These are phyloP conservation scores for Drosophila hamatofila DNA, from an alignment of 2,888 invertebrate species.

Conservation along the genomic window DNA sequence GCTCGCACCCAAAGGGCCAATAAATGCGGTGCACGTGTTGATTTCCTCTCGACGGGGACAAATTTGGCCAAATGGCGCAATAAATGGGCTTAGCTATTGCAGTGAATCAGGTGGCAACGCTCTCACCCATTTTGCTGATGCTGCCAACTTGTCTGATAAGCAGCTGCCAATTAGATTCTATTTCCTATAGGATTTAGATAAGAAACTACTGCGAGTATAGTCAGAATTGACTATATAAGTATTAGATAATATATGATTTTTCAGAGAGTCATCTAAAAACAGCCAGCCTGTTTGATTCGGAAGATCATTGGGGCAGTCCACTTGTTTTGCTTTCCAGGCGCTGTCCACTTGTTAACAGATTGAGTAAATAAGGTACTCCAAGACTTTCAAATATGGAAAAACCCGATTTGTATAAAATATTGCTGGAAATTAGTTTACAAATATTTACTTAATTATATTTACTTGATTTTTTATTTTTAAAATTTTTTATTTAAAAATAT, in stretches of 20 bases:
- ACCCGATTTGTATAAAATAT: background rate
- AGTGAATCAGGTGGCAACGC: background rate
- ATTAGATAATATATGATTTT: background rate
- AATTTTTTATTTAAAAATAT: slow-evolving; percentile 58
- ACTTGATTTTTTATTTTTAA: slow-evolving; percentile 40
- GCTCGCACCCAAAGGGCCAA: slow-evolving; percentile 36
- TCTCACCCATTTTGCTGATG: too few relatives aligned
- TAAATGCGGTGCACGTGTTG: slow-evolving; percentile 47
- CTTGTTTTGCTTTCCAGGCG: background rate
- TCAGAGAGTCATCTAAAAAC: background rate
- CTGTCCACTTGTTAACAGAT: background rate
- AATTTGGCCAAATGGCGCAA: slow-evolving; percentile 31
- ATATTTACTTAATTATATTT: slow-evolving; percentile 30
- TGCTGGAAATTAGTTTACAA: background rate
- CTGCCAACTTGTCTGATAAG: slow-evolving; percentile 5
- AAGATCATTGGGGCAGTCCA: background rate
- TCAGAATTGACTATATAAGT: background rate
- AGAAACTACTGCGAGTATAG: background rate
- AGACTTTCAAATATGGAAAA: background rate
- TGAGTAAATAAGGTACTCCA: background rate
- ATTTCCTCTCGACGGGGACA: slow-evolving; percentile 43
- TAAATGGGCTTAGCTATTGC: slow-evolving; percentile 5
- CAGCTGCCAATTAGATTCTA: background rate
- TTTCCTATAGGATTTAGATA: background rate
- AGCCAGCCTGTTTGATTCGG: background rate